Evolutionary conservation across 2,888 invertebrate species (phyloP).

Genomic region (Protodeltote pygarga): DNA sequence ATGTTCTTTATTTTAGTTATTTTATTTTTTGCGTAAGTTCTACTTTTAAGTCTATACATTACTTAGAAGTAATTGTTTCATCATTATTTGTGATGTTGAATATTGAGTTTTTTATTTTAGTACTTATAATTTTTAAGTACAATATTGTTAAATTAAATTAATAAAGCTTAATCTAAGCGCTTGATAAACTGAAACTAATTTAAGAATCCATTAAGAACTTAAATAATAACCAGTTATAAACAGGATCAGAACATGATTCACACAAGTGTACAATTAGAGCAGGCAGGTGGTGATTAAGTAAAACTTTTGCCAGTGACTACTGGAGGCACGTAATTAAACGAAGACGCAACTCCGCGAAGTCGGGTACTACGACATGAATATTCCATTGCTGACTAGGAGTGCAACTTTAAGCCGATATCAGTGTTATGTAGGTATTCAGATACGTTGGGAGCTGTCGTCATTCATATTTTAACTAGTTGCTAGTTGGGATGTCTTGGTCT

Average conservation of each 20-base stretch:
- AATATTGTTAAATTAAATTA: constrained; percentile 16
- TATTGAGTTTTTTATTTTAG: constrained; percentile 1
- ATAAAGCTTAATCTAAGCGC: constrained; percentile 22
- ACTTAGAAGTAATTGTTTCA: too few species aligned
- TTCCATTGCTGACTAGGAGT: constrained; percentile 59
- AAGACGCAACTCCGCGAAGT: constrained; percentile 53
- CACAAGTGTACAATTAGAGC: constrained; percentile 48
- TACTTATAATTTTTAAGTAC: constrained; percentile 12
- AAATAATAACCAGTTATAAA: constrained; percentile 33
- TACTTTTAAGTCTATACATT: too few species aligned
- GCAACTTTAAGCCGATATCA: constrained; percentile 46
- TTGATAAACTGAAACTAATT: constrained; percentile 21
- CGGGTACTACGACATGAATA: constrained; percentile 68
- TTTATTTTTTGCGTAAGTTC: too few species aligned
- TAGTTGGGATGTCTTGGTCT: constrained; percentile 19
- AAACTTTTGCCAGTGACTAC: constrained; percentile 57
- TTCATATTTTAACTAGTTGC: constrained; percentile 38
- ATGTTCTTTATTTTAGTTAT: too few species aligned
- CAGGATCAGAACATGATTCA: constrained; percentile 41
- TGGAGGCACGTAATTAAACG: constrained; percentile 54
- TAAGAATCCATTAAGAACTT: constrained; percentile 26
- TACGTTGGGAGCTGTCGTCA: constrained; percentile 15
- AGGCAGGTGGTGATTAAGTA: constrained; percentile 65
- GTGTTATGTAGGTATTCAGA: constrained; percentile 41
- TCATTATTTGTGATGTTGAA: too few species aligned